Percentiles rank a stretch among this genome's conserved stretches.
These are phyloP conservation scores for Syngnathus acus DNA, from an alignment of 2,797 vertebrate genomes.

Conservation along the genomic window DNA sequence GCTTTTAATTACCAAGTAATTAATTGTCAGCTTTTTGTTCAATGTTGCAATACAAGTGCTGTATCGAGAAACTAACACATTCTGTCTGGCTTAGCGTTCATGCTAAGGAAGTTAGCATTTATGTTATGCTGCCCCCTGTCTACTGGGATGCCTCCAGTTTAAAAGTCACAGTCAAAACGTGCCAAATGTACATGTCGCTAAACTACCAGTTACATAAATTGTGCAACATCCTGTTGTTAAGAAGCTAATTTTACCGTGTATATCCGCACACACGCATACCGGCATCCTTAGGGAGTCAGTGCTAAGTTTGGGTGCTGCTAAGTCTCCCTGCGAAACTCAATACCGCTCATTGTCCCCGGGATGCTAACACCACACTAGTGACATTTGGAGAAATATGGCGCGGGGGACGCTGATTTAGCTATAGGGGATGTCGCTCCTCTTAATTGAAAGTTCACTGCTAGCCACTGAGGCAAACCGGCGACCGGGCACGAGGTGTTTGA, in stretches of 20 bases:
- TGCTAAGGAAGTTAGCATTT: background rate
- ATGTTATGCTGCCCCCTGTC: background rate
- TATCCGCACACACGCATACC: constrained; percentile 2
- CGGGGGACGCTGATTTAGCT: constrained; percentile 14
- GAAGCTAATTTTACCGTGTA: background rate
- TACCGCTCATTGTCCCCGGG: constrained; percentile 67
- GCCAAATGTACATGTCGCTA: background rate
- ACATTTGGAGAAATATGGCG: constrained; percentile 63
- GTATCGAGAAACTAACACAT: no score
- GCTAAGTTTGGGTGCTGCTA: constrained; percentile 74
- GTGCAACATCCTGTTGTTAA: constrained; percentile 1
- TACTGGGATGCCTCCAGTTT: background rate
- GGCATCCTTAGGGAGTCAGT: constrained; percentile 54
- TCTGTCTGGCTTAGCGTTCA: background rate
- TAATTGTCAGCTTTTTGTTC: no score
- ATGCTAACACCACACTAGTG: constrained; percentile 60
- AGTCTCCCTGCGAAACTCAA: constrained; percentile 71
- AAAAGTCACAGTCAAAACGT: background rate
- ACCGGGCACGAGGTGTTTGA: constrained; percentile 28
- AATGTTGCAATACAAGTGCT: no score
- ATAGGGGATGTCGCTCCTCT: constrained; percentile 3
- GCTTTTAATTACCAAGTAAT: background rate
- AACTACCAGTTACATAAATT: background rate
- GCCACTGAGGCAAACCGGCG: constrained; percentile 20
- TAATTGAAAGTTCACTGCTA: constrained; percentile 29